Conservation (phyloP, 2,113 vertebrate genomes). For the Pelodiscus sinensis region DNA sequence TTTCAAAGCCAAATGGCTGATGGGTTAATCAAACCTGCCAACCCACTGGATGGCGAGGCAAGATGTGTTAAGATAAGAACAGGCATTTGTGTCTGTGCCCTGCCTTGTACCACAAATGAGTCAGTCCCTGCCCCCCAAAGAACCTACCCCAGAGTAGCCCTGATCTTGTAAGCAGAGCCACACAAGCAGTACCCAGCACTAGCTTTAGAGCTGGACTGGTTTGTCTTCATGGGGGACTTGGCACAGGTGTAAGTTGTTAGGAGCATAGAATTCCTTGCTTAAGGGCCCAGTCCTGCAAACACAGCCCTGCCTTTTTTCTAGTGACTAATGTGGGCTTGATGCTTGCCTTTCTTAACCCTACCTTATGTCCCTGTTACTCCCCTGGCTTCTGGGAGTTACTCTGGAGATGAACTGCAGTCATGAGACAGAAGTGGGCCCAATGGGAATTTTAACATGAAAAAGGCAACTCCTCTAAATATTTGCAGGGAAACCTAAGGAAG, state of each 20-base stretch:
- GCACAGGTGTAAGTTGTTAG: background rate
- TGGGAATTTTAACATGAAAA: fast-evolving
- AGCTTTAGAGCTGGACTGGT: background rate
- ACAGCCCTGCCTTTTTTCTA: background rate
- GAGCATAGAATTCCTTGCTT: background rate
- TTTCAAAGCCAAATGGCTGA: background rate
- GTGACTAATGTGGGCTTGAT: background rate
- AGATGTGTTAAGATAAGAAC: background rate
- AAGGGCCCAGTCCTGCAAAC: background rate
- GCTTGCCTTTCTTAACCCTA: background rate
- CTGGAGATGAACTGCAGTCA: fast-evolving
- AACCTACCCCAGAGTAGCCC: fast-evolving
- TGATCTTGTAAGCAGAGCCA: too few relatives aligned
- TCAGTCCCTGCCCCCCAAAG: background rate
- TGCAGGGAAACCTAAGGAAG: background rate
- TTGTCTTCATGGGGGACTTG: background rate
- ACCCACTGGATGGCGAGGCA: fast-evolving
- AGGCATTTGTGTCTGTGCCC: background rate
- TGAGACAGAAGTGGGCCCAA: background rate
- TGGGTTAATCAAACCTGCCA: background rate
- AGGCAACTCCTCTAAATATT: background rate
- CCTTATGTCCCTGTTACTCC: fast-evolving
- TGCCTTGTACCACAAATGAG: background rate
- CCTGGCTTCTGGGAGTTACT: background rate
- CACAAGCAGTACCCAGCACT: background rate